Percentiles rank a stretch among this genome's conserved stretches.
Evolutionary conservation across 2,888 invertebrate genomes (phyloP).

Genomic region (Lordiphosa andalusiaca): DNA sequence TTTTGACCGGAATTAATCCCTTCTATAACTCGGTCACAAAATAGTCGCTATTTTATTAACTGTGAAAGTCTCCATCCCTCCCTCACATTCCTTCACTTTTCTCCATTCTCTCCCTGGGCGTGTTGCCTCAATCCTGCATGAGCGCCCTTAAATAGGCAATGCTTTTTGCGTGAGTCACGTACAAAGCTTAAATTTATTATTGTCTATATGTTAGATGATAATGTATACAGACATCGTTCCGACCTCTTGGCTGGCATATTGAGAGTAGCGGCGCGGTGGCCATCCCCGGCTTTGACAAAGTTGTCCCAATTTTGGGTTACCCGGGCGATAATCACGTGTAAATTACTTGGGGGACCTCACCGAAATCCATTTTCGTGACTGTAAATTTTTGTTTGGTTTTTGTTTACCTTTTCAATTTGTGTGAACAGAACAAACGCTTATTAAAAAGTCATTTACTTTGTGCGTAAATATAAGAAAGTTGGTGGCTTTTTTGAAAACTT

Average conservation of each 20-base stretch:
- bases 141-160: slow-evolving; percentile 49
- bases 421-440: slow-evolving; percentile 20
- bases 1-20: too few species aligned
- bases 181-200: slow-evolving; percentile 61
- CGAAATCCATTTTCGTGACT: slow-evolving; percentile 14
- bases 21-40: too few species aligned
- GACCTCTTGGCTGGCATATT: slow-evolving; percentile 45
- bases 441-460: slow-evolving; percentile 41
- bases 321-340: slow-evolving; percentile 60
- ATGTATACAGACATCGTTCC: slow-evolving; percentile 23
- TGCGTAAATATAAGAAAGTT: slow-evolving; percentile 20
- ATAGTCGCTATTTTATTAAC: too few species aligned
- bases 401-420: slow-evolving; percentile 45
- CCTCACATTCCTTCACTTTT: not conserved
- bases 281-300: slow-evolving; percentile 39
- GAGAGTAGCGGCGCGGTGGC: slow-evolving; percentile 27
- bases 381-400: slow-evolving; percentile 13
- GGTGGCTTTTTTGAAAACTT: slow-evolving; percentile 7
- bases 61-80: too few species aligned
- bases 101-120: not conserved
- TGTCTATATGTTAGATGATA: slow-evolving; percentile 36
- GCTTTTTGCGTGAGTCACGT: slow-evolving; percentile 52
- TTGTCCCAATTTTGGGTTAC: slow-evolving; percentile 43
- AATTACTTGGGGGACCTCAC: slow-evolving; percentile 38
- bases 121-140: slow-evolving; percentile 42